phyloP scores from a whole-genome alignment of 2,113 vertebrate genomes.

The Nannospalax galili region DNA sequence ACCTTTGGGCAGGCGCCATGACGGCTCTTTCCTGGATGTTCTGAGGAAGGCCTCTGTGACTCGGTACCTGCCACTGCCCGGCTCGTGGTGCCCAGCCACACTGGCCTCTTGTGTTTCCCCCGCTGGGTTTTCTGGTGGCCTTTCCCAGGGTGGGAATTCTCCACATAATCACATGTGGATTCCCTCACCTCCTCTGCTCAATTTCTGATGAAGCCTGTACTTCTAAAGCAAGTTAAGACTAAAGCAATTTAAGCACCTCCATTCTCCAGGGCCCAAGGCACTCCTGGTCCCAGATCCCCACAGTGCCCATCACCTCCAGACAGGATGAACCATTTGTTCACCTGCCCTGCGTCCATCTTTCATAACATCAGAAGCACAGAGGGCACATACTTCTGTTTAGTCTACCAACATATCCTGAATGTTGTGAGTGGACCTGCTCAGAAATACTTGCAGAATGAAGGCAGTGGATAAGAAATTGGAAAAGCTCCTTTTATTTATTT shows the following conservation, averaged over 20 bases:
- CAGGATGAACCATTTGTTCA: rapidly evolving
- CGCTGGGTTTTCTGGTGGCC: not conserved
- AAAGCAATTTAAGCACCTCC: not conserved
- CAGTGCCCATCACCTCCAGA: rapidly evolving
- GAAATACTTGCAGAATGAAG: not conserved
- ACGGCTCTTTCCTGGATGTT: rapidly evolving
- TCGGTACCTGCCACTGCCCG: not conserved
- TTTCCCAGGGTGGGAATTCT: too few species aligned
- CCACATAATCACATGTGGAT: not conserved
- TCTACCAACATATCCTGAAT: not conserved
- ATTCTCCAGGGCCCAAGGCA: not conserved
- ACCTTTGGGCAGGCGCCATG: rapidly evolving
- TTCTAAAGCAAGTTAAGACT: not conserved
- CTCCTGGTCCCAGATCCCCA: rapidly evolving
- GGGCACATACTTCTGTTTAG: rapidly evolving
- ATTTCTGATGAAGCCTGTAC: not conserved
- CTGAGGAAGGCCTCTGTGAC: rapidly evolving
- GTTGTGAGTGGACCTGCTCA: not conserved
- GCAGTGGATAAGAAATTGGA: not conserved
- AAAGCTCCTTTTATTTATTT: not conserved
- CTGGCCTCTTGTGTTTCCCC: too few species aligned
- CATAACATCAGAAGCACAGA: not conserved
- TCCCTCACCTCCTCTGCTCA: not conserved
- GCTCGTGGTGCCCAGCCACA: not conserved
- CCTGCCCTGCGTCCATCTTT: rapidly evolving